These are phyloP conservation scores for Poicephalus gulielmi DNA, from an alignment of 2,113 vertebrate species.

Conservation along the genomic window DNA sequence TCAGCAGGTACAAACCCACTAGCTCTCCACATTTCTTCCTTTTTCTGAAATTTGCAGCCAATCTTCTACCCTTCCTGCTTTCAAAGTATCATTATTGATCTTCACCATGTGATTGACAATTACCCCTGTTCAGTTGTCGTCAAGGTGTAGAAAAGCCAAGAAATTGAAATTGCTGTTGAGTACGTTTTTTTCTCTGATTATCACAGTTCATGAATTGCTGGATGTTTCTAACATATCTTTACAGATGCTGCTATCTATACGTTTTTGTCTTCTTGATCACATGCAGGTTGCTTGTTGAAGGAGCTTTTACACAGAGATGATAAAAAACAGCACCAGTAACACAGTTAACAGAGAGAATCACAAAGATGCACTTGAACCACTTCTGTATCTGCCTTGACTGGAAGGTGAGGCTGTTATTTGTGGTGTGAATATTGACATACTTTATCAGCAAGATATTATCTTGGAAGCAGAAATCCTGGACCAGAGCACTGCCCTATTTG, in stretches of 20 bases:
- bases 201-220: neutral
- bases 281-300: neutral
- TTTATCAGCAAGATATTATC: neutral
- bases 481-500: neutral
- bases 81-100: neutral
- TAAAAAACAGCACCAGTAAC: neutral
- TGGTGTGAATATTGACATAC: neutral
- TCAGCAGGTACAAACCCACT: neutral
- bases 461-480: neutral
- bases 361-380: neutral
- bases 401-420: neutral
- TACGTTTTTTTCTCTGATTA: neutral
- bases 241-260: neutral
- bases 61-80: neutral
- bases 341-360: neutral
- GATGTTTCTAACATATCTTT: neutral
- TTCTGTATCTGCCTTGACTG: neutral
- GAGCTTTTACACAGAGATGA: neutral
- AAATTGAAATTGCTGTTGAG: neutral
- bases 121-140: neutral
- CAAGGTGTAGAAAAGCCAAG: neutral
- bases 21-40: neutral
- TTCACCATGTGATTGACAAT: neutral
- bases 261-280: neutral
- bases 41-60: neutral